Base-by-base conservation (phyloP, 2,113 vertebrate species). In the Hiodon tergisus region DNA sequence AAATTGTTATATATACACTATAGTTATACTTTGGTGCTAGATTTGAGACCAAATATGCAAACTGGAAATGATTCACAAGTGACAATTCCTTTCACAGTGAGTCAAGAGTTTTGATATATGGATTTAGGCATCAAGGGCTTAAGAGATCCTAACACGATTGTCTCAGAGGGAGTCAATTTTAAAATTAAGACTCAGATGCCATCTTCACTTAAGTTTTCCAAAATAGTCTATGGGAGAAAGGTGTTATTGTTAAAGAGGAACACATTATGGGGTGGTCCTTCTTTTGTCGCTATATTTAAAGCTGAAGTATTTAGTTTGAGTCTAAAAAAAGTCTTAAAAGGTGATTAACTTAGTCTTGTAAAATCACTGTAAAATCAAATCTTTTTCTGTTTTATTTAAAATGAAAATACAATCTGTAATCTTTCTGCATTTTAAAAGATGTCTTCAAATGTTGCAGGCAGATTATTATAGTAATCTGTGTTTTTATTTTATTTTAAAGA, bases 181-280 rank as follows among this genome's bases (percentile, higher is more conserved):
- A 66, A 66, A 48, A 66, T 66, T 66, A 46, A n/a, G 13, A 63
- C 16, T 2, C 16, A 66, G 17, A 66, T 66, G 63, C 63, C 63
- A 66, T 10, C 31, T 66, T 47, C 16, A 65, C 17, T 66, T 48
- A 31, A 66, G 46, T 66, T 16, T 47, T 4, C 48, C 31, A 17
- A 66, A 46, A 63, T 46, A 31, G 31, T 31, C 31, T 31, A 31
- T 31, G 31, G 17, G 31, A 6, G 31, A 47, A 17, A 66, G 48
- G 63, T 10, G 63, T 14, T 48, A 5, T 47, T 6, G 31, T 17
- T 47, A 10, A 47, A 9, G 8, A 66, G 59, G 13, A 13, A 66
- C 4, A 48, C 46, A 17, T 66, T 17, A 11, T 47, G 6, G 4
- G 3, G 5, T 63, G 8, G 61, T 46, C 9, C n/a, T 63, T 31